phyloP scores from a whole-genome alignment of 2,888 invertebrate genomes.

The Amiota mariae region DNA sequence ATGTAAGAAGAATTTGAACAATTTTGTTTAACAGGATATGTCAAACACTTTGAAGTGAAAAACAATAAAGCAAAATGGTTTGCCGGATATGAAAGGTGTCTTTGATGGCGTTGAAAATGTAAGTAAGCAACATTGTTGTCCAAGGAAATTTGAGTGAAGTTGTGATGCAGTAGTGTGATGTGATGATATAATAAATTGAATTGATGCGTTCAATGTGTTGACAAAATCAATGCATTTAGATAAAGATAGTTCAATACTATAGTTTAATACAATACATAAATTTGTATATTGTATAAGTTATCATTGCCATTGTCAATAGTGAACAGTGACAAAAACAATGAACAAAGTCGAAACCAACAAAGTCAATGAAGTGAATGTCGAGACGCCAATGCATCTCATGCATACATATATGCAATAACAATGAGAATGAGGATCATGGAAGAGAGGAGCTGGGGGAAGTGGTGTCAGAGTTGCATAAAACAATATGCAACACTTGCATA shows the following conservation, averaged over 20 bases:
- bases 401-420: constrained; percentile 39
- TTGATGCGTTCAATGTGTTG: constrained; percentile 6
- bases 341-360: constrained; percentile 12
- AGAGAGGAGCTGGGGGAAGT: neutral
- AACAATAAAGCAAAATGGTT: constrained; percentile 6
- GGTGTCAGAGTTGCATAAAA: neutral
- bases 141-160: neutral
- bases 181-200: constrained; percentile 31
- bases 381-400: constrained; percentile 11
- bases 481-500: constrained; percentile 57
- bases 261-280: constrained; percentile 14
- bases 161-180: constrained; percentile 29
- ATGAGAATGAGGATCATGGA: neutral
- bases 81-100: neutral
- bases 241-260: neutral
- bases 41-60: constrained; percentile 56
- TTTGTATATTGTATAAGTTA: constrained; percentile 37
- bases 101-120: neutral
- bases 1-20: too few species aligned
- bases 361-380: constrained; percentile 11
- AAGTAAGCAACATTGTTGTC: neutral
- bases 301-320: constrained; percentile 47
- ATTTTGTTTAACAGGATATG: constrained; percentile 50
- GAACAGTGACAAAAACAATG: constrained; percentile 44
- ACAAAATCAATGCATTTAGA: too few species aligned